phyloP scores from a whole-genome alignment of 1,140 invertebrate genomes.

The Gonatopus flavifemur region DNA sequence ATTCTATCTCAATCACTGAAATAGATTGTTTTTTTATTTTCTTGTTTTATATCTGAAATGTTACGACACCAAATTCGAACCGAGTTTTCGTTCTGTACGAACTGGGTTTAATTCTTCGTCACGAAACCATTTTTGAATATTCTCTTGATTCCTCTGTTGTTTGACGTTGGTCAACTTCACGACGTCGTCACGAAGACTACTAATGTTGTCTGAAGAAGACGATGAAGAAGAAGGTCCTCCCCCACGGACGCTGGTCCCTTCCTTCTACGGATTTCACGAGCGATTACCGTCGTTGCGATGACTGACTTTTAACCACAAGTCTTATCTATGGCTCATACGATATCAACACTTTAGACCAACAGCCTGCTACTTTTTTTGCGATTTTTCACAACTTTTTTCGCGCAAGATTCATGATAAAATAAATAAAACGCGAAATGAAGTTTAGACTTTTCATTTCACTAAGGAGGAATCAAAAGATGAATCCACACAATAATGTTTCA shows the following conservation, averaged over 20 bases:
- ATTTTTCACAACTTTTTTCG: not conserved
- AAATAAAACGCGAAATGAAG: not conserved
- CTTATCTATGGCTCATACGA: not conserved
- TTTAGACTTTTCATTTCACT: not conserved
- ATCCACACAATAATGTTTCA: too few species aligned
- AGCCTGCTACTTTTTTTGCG: not conserved
- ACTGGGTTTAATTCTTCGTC: too few species aligned
- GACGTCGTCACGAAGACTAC: not conserved
- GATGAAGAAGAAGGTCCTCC: too few species aligned
- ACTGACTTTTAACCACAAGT: not conserved
- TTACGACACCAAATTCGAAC: too few species aligned
- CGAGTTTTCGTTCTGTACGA: too few species aligned
- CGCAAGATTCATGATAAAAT: not conserved
- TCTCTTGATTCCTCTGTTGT: too few species aligned
- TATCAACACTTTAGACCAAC: not conserved
- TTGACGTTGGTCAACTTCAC: not conserved
- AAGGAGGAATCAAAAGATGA: too few species aligned
- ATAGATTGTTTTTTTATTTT: too few species aligned
- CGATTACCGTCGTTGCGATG: not conserved
- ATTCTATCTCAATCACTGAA: too few species aligned
- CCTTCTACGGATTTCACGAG: not conserved
- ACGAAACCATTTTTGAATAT: constrained; percentile 43
- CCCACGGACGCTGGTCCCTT: not conserved
- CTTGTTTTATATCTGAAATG: too few species aligned
- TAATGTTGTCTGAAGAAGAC: not conserved